phyloP scores from a whole-genome alignment of 2,113 vertebrate genomes.

The Alethe diademata region DNA sequence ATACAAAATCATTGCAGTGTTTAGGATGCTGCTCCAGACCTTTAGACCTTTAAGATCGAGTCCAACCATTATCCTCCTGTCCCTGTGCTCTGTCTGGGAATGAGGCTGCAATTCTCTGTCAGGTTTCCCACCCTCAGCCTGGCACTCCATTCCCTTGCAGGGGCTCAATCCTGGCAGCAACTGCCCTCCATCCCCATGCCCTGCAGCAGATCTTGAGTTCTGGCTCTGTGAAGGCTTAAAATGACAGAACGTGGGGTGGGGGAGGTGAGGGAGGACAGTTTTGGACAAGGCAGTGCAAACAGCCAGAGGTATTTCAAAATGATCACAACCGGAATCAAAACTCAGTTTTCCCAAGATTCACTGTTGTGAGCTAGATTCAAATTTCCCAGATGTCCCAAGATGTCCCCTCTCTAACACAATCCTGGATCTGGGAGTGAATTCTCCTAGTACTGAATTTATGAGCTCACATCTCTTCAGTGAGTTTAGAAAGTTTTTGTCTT shows the following conservation, averaged over 20 bases:
- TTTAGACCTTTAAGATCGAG: background rate
- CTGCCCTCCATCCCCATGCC: rapidly evolving
- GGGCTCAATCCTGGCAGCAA: background rate
- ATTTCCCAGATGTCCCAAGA: background rate
- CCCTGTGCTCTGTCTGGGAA: background rate
- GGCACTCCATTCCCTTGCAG: background rate
- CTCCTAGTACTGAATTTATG: background rate
- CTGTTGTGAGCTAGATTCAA: background rate
- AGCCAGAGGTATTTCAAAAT: background rate
- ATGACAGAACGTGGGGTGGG: rapidly evolving
- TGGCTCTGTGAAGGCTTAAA: background rate
- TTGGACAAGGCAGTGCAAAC: background rate
- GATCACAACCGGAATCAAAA: background rate
- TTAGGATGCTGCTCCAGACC: background rate
- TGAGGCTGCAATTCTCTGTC: background rate
- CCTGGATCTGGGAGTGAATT: background rate
- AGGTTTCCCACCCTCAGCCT: background rate
- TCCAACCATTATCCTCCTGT: background rate
- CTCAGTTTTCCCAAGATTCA: background rate
- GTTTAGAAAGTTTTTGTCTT: background rate
- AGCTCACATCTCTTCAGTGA: background rate
- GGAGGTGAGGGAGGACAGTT: background rate
- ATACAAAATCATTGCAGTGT: background rate
- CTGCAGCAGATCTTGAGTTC: background rate
- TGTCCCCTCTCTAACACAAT: background rate